These are phyloP conservation scores for Reticulitermes lucifugus DNA, from an alignment of 2,888 invertebrate genomes.

Conservation along the genomic window DNA sequence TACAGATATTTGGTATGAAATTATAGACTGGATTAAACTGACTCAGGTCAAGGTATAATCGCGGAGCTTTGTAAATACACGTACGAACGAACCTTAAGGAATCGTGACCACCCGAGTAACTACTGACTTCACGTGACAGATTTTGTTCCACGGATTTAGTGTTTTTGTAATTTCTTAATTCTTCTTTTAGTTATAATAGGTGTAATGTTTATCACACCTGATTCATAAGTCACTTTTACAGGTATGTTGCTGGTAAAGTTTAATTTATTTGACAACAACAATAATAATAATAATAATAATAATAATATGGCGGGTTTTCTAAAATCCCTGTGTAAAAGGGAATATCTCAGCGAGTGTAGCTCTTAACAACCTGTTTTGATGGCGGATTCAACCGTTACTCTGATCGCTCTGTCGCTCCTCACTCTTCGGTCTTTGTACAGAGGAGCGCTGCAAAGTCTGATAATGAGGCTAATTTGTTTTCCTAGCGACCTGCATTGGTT, in stretches of 20 bases:
- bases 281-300: neutral
- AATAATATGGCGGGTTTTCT: neutral
- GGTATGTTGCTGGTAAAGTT: neutral
- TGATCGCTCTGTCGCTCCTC: neutral
- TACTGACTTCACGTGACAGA: neutral
- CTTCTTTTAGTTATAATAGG: neutral
- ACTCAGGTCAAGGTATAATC: neutral
- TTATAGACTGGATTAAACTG: neutral
- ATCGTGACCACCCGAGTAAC: neutral
- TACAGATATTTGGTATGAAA: neutral
- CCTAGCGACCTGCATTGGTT: neutral
- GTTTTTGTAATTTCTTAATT: neutral
- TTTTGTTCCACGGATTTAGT: too few relatives aligned
- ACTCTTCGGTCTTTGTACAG: neutral
- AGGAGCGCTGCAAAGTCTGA: neutral
- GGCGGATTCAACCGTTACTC: neutral
- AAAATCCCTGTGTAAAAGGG: neutral
- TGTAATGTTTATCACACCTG: neutral
- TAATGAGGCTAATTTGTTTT: slow-evolving; percentile 13
- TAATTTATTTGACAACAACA: neutral
- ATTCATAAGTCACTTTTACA: neutral
- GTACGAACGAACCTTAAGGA: neutral
- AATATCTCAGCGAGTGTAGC: neutral
- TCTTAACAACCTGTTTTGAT: neutral
- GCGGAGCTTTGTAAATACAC: neutral